Conservation (phyloP, 2,888 invertebrate species). For the Andrena chrysosceles region DNA sequence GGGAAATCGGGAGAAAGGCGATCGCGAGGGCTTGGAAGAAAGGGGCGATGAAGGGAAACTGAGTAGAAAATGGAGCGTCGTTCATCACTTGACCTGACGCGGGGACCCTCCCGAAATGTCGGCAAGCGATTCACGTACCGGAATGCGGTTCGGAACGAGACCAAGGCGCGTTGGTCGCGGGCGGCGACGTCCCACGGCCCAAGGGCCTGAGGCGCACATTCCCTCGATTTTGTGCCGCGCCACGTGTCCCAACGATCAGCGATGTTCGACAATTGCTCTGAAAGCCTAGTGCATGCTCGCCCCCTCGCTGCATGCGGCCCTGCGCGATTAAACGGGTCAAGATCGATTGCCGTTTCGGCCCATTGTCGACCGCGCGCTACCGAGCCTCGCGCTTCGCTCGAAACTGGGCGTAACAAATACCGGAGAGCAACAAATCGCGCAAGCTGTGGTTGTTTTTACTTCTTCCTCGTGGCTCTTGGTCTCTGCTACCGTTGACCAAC, state of each 20-base stretch:
- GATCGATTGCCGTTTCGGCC: neutral
- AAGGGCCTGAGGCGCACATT: slow-evolving; percentile 19
- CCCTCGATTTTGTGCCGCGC: slow-evolving; percentile 26
- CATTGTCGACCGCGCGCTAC: neutral
- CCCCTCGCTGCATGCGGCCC: neutral
- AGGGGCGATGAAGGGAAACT: neutral
- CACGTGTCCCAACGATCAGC: slow-evolving; percentile 40
- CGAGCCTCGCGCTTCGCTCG: neutral
- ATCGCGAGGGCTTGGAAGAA: neutral
- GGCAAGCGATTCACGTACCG: slow-evolving; percentile 71
- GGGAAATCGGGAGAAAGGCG: slow-evolving; percentile 40
- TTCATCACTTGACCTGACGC: neutral
- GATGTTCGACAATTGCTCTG: slow-evolving; percentile 65
- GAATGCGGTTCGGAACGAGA: slow-evolving; percentile 72
- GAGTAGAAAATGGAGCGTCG: neutral
- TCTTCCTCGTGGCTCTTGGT: no score
- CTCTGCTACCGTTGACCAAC: no score
- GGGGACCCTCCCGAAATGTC: slow-evolving; percentile 6
- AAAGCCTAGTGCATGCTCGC: neutral
- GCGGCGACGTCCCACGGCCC: slow-evolving; percentile 61
- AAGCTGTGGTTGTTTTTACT: no score
- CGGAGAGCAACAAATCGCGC: no score
- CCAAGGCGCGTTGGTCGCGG: slow-evolving; percentile 64
- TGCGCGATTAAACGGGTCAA: neutral
- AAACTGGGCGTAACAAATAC: no score